These are phyloP conservation scores for Pogoniulus pusillus DNA, from an alignment of 2,797 vertebrate genomes.

Conservation along the genomic window DNA sequence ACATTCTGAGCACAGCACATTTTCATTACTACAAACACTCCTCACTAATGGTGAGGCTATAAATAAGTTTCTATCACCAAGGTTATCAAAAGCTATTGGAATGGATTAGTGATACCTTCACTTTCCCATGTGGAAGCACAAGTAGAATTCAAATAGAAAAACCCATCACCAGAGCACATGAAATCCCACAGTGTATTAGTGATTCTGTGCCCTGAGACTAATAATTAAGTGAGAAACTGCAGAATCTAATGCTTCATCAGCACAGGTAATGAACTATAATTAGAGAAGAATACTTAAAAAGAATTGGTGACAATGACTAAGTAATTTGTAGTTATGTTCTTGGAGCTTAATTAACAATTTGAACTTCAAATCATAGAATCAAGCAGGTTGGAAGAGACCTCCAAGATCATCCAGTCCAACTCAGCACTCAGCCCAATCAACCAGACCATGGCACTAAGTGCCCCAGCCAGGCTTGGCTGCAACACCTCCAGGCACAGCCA, in stretches of 20 bases:
- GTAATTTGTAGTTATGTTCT: conserved; percentile 33
- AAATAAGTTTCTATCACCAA: not conserved
- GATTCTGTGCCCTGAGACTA: not conserved
- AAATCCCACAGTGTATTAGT: conserved; percentile 55
- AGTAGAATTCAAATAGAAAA: not conserved
- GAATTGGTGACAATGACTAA: conserved; percentile 28
- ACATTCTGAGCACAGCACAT: not conserved
- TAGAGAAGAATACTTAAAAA: conserved; percentile 38
- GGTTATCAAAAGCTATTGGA: not conserved
- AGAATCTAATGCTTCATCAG: conserved; percentile 24
- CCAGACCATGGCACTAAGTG: too few species aligned
- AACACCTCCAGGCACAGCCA: too few species aligned
- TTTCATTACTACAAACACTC: not conserved
- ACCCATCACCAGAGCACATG: not conserved
- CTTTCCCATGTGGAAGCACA: not conserved
- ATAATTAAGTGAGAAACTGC: conserved; percentile 42
- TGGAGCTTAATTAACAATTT: conserved; percentile 27
- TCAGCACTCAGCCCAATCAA: too few species aligned
- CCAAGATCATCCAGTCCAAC: too few species aligned
- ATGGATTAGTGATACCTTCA: not conserved
- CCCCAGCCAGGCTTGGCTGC: too few species aligned
- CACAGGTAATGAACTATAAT: conserved; percentile 43
- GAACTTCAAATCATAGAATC: too few species aligned
- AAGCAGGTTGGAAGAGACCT: too few species aligned
- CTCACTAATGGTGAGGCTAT: not conserved